Evolutionary conservation across 1,140 invertebrate genomes (phyloP).

Genomic region (Drosophila bocqueti): DNA sequence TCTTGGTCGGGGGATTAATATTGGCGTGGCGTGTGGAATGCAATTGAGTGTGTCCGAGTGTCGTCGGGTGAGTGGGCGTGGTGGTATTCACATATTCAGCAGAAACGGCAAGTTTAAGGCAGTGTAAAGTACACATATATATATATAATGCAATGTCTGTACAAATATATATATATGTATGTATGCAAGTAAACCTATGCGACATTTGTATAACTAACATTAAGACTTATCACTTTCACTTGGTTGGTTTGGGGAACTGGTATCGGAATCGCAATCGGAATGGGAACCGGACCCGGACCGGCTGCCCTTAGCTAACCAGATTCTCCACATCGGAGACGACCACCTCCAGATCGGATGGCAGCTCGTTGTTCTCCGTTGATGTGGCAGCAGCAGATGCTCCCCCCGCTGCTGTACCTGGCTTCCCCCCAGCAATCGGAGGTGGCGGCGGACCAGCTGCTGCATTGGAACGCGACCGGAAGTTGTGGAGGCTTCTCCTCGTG

Average conservation of each 20-base stretch:
- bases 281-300: background rate
- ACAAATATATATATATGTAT: slow-evolving; percentile 60
- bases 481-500: slow-evolving; percentile 64
- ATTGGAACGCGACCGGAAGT: slow-evolving; percentile 53
- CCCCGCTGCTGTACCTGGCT: slow-evolving; percentile 20
- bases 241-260: slow-evolving; percentile 67
- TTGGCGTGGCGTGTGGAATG: slow-evolving; percentile 34
- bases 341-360: slow-evolving; percentile 83
- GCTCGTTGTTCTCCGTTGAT: slow-evolving; percentile 54
- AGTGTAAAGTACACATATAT: slow-evolving; percentile 78
- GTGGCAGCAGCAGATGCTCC: slow-evolving; percentile 18
- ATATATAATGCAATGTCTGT: slow-evolving; percentile 49
- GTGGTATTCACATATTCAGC: slow-evolving; percentile 76
- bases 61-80: slow-evolving; percentile 54
- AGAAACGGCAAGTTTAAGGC: slow-evolving; percentile 83
- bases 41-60: slow-evolving; percentile 7
- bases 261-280: slow-evolving; percentile 11
- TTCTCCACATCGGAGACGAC: slow-evolving; percentile 84
- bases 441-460: slow-evolving; percentile 11
- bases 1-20: slow-evolving; percentile 42
- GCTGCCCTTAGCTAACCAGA: slow-evolving; percentile 81
- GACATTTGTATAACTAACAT: slow-evolving; percentile 83
- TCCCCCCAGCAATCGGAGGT: slow-evolving; percentile 6
- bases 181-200: slow-evolving; percentile 74
- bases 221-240: slow-evolving; percentile 84